phyloP scores from a whole-genome alignment of 2,888 invertebrate species.

The Plagiodera versicolora region DNA sequence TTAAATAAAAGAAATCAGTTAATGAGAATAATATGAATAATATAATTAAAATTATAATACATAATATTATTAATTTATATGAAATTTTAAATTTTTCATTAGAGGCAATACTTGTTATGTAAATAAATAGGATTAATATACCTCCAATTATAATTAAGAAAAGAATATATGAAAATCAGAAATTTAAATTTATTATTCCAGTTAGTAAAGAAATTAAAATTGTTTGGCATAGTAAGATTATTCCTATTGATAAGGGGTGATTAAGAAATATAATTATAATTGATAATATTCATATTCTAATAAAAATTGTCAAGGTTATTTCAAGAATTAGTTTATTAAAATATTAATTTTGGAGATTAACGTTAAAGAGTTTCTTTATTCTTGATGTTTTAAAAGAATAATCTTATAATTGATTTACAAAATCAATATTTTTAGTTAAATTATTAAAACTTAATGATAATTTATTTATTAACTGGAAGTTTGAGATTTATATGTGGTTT shows the following conservation, averaged over 20 bases:
- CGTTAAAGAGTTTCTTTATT: constrained; percentile 59
- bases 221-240: constrained; percentile 60
- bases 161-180: constrained; percentile 65
- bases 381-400: constrained; percentile 63
- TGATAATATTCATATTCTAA: constrained; percentile 51
- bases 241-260: constrained; percentile 60
- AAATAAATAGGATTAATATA: constrained; percentile 67
- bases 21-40: background rate
- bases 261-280: constrained; percentile 54
- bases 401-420: constrained; percentile 68
- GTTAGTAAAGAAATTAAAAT: constrained; percentile 56
- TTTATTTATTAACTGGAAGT: constrained; percentile 43
- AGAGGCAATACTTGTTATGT: constrained; percentile 64
- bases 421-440: constrained; percentile 42
- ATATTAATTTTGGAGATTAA: constrained; percentile 74
- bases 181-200: constrained; percentile 57
- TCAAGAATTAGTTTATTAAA: constrained; percentile 68
- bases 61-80: constrained; percentile 45
- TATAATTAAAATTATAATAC: constrained; percentile 48
- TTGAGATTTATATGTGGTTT: constrained; percentile 58
- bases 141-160: constrained; percentile 66
- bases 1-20: constrained; percentile 44
- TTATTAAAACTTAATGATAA: constrained; percentile 13
- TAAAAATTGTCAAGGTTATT: constrained; percentile 42
- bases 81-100: constrained; percentile 62